Conservation (phyloP, 37 sponge, comb jelly and placozoan genomes). For the Ephydatia muelleri region DNA sequence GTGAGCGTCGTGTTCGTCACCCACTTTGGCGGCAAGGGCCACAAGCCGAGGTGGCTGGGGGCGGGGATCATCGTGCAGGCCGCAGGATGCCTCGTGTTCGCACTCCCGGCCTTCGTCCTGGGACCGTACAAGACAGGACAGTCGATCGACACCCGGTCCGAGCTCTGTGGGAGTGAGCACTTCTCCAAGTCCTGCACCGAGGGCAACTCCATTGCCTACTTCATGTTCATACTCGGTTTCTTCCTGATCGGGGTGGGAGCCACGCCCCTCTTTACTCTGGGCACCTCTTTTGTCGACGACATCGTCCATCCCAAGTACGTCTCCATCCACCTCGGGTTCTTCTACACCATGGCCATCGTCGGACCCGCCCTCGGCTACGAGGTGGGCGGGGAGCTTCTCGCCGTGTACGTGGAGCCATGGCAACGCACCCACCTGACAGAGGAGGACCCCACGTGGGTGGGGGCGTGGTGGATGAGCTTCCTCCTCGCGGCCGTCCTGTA, state of each 20-base stretch:
- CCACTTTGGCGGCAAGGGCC: conserved; percentile 82
- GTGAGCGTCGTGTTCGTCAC: conserved; percentile 64
- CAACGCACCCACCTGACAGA: conserved; percentile 39
- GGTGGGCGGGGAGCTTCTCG: conserved; percentile 65
- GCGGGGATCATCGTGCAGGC: conserved; percentile 63
- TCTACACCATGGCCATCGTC: conserved; percentile 38
- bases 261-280: conserved; percentile 79
- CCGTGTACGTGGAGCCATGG: conserved; percentile 78
- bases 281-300: conserved; percentile 75
- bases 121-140: conserved; percentile 38
- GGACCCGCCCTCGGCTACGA: conserved; percentile 81
- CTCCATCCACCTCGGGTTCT: conserved; percentile 64
- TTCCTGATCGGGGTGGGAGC: conserved; percentile 78
- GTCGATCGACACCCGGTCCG: neutral
- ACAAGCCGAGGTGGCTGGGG: conserved; percentile 83
- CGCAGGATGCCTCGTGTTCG: conserved; percentile 52
- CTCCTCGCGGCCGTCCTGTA: conserved; percentile 50
- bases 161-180: conserved; percentile 42
- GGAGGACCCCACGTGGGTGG: conserved; percentile 79
- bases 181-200: conserved; percentile 14
- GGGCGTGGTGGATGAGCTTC: conserved; percentile 87
- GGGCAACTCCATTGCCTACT: conserved; percentile 26
- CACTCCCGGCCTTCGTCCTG: conserved; percentile 74
- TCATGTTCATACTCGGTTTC: conserved; percentile 70
- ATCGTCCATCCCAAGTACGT: conserved; percentile 67